Evolutionary conservation across 1,140 invertebrate genomes (phyloP).

Genomic region (Drosophila pandora): DNA sequence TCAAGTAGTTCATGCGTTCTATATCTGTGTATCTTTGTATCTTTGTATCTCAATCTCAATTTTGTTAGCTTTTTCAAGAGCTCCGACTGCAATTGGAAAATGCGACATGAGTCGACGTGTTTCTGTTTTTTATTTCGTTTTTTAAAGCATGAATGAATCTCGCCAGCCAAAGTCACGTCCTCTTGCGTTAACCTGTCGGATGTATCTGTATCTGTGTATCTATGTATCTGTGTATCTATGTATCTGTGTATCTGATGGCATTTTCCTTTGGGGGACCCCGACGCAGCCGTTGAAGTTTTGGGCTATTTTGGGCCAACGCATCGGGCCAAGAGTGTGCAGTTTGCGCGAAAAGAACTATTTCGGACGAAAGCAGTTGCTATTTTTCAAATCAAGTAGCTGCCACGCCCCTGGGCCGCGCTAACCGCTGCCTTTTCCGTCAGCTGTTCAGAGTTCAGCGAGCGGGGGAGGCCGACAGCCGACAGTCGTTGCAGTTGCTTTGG

Average conservation of each 20-base stretch:
- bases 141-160: conserved; percentile 66
- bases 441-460: conserved; percentile 38
- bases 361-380: conserved; percentile 50
- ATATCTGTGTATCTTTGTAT: conserved; percentile 41
- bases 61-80: conserved; percentile 36
- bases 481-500: conserved; percentile 38
- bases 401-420: conserved; percentile 35
- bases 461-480: conserved; percentile 15
- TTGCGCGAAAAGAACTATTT: conserved; percentile 56
- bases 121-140: conserved; percentile 46
- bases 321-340: conserved; percentile 36
- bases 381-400: conserved; percentile 38
- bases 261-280: conserved; percentile 38
- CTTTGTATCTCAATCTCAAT: conserved; percentile 48
- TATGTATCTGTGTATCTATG: conserved; percentile 22
- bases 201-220: conserved; percentile 21
- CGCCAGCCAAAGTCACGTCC: conserved; percentile 52
- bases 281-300: conserved; percentile 69
- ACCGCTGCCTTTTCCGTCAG: conserved; percentile 61
- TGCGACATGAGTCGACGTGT: conserved; percentile 39
- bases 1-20: background rate
- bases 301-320: conserved; percentile 61
- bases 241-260: conserved; percentile 41
- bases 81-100: conserved; percentile 58
- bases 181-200: conserved; percentile 43